Percentiles rank a stretch among this genome's conserved stretches.
These are phyloP conservation scores for Ivindomyrus marchei DNA, from an alignment of 2,113 vertebrate genomes.

Conservation along the genomic window DNA sequence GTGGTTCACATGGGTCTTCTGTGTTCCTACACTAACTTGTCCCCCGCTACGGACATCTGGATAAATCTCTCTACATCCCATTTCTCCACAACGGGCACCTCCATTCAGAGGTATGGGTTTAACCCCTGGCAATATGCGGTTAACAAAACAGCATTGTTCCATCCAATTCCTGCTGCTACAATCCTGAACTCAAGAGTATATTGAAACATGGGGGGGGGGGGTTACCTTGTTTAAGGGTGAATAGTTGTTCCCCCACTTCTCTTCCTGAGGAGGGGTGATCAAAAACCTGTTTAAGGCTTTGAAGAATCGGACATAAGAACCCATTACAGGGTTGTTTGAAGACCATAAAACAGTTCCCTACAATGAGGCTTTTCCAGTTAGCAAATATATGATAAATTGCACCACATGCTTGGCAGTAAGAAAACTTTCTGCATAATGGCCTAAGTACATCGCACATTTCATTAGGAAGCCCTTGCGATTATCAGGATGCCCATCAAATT, in stretches of 20 bases:
- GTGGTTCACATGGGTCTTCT: background rate
- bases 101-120: background rate
- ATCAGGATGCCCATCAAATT: background rate
- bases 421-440: background rate
- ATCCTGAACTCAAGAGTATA: background rate
- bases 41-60: background rate
- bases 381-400: background rate
- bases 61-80: background rate
- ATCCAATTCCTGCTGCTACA: background rate
- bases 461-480: background rate
- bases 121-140: background rate
- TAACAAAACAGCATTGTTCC: background rate
- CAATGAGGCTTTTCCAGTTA: background rate
- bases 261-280: background rate
- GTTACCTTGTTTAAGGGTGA: background rate
- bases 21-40: background rate
- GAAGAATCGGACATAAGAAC: background rate
- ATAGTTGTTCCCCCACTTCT: background rate
- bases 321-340: background rate
- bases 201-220: background rate
- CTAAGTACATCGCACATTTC: background rate
- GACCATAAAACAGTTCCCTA: background rate
- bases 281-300: background rate
- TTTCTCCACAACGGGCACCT: background rate
- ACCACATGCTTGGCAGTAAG: background rate